Conservation (phyloP, 2,888 invertebrate species). For the Heliconius erato region DNA sequence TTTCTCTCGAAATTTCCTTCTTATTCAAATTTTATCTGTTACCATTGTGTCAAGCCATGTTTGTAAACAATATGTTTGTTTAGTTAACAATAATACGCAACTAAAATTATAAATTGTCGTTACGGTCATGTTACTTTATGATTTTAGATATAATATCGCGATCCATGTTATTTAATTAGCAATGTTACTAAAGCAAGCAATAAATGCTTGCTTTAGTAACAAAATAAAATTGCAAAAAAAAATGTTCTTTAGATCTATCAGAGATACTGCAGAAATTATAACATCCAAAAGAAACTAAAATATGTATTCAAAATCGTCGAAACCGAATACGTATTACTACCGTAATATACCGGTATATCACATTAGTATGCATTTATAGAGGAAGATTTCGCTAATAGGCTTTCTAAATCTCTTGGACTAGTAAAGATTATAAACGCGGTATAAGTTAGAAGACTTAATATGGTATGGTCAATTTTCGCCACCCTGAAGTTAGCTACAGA, state of each 20-base stretch:
- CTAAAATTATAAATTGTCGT: neutral
- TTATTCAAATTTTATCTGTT: neutral
- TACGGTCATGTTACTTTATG: too few relatives aligned
- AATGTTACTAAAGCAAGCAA: too few relatives aligned
- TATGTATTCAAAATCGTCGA: neutral
- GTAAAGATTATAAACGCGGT: neutral
- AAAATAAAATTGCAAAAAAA: too few relatives aligned
- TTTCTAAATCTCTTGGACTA: neutral
- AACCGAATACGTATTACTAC: neutral
- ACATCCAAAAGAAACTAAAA: neutral
- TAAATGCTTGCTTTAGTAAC: too few relatives aligned
- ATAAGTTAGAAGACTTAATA: neutral
- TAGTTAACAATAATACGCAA: neutral
- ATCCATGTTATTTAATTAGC: too few relatives aligned
- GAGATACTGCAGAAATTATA: neutral
- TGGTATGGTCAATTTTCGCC: neutral
- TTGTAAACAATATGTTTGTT: conserved; percentile 23
- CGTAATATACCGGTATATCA: too few relatives aligned
- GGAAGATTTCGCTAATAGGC: neutral
- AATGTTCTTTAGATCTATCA: too few relatives aligned
- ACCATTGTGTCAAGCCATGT: neutral
- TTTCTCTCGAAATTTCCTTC: neutral
- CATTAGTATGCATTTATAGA: neutral
- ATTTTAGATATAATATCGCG: too few relatives aligned
- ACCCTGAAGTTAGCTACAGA: too few relatives aligned